phyloP scores from a whole-genome alignment of 2,888 invertebrate genomes.

The Emmelina monodactyla region DNA sequence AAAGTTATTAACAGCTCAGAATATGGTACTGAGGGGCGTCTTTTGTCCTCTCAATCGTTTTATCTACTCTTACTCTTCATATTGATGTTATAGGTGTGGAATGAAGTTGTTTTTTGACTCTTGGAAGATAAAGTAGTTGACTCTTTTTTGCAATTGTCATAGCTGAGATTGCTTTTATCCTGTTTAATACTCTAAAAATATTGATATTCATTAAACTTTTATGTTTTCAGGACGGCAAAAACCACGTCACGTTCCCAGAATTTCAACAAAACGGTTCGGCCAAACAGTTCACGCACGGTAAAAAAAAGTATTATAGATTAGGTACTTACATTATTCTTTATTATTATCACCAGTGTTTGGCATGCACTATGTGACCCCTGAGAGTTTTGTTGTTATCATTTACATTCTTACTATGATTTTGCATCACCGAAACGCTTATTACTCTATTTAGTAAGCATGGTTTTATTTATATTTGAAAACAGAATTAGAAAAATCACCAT shows the following conservation, averaged over 20 bases:
- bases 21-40: no score
- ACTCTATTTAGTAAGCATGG: conserved; percentile 25
- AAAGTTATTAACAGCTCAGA: no score
- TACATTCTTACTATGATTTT: conserved; percentile 21
- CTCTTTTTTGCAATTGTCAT: no score
- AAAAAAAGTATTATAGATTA: conserved; percentile 74
- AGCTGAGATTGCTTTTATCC: not conserved
- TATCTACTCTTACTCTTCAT: no score
- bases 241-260: conserved; percentile 89
- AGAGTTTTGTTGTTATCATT: conserved; percentile 32
- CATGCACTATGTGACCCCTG: conserved; percentile 36
- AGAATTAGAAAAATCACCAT: no score
- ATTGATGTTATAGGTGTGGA: no score
- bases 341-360: conserved; percentile 54
- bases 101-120: no score
- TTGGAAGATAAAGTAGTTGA: no score
- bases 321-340: conserved; percentile 65
- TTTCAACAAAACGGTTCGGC: conserved; percentile 89
- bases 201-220: conserved; percentile 9
- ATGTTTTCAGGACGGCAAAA: conserved; percentile 78
- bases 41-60: no score
- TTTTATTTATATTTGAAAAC: no score
- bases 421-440: conserved; percentile 23
- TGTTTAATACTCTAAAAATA: not conserved
- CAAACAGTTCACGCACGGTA: conserved; percentile 89